A percentile compares a stretch with the other conserved stretches of the same genome.
Conservation (phyloP, 2,797 vertebrate species). For the Spinibarbus caldwelli region DNA sequence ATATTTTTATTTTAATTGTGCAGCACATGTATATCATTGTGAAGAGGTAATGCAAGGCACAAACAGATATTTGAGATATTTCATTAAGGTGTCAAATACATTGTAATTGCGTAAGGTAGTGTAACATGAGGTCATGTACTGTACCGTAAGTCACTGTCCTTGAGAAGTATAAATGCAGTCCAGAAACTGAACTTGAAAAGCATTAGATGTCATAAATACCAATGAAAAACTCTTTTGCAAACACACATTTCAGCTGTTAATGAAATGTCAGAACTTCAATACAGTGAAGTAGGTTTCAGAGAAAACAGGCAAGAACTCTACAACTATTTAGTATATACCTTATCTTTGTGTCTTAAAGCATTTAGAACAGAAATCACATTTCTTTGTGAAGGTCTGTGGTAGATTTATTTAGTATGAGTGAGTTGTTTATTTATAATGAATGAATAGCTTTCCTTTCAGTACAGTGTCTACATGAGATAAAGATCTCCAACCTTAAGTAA, state of each 20-base stretch:
- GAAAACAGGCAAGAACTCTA: background rate
- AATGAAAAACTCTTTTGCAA: background rate
- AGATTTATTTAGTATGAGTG: background rate
- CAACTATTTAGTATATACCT: background rate
- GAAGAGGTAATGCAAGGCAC: conserved; percentile 24
- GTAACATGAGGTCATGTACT: background rate
- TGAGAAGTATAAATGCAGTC: background rate
- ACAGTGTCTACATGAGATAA: background rate
- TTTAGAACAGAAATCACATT: background rate
- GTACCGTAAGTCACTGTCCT: background rate
- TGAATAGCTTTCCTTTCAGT: background rate
- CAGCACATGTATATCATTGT: conserved; percentile 21
- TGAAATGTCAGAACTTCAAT: background rate
- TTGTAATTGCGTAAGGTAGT: background rate
- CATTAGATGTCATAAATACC: background rate
- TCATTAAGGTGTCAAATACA: background rate
- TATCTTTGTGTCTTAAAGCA: background rate
- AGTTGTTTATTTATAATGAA: background rate
- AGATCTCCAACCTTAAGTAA: background rate
- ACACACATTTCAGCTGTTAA: background rate
- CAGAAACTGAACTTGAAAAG: background rate
- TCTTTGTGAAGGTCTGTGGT: background rate
- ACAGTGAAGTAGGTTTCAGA: background rate
- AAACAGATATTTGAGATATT: conserved; percentile 9
- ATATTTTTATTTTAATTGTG: conserved; percentile 14